A percentile compares a stretch with the other conserved stretches of the same genome.
These are phyloP conservation scores for Griposia aprilina DNA, from an alignment of 2,888 invertebrate species.

Conservation along the genomic window DNA sequence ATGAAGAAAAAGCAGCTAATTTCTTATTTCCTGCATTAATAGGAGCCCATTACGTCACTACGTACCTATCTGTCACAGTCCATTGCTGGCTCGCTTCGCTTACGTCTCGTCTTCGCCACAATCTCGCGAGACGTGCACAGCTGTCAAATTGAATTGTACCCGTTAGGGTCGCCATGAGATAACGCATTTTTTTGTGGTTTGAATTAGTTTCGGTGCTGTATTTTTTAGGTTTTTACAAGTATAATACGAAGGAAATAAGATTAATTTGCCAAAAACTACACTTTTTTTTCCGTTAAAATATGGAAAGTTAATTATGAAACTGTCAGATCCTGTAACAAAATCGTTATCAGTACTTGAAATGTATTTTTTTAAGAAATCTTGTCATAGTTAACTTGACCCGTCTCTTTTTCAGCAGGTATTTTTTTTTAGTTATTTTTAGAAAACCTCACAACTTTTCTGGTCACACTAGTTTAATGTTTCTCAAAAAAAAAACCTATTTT, in stretches of 20 bases:
- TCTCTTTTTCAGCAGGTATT: no score
- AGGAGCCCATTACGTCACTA: constrained; percentile 39
- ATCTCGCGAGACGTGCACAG: constrained; percentile 62
- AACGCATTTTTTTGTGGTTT: constrained; percentile 5
- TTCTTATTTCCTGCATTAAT: constrained; percentile 44
- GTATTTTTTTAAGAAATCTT: background rate
- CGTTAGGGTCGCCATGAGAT: constrained; percentile 48
- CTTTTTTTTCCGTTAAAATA: background rate
- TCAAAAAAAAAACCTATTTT: no score
- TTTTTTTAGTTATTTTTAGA: background rate
- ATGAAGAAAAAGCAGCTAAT: constrained; percentile 33
- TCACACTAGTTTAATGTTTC: no score
- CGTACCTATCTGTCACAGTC: constrained; percentile 55
- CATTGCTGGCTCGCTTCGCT: constrained; percentile 47
- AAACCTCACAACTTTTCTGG: no score
- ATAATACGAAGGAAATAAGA: background rate
- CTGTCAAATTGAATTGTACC: constrained; percentile 65
- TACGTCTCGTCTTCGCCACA: constrained; percentile 44
- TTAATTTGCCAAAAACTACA: background rate
- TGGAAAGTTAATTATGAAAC: constrained; percentile 22
- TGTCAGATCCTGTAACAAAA: constrained; percentile 8
- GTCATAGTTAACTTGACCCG: background rate
- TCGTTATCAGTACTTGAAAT: background rate
- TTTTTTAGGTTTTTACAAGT: background rate
- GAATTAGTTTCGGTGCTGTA: background rate